Evolutionary conservation across 2,888 invertebrate species (phyloP).

Genomic region (Metopia argyrocephala): DNA sequence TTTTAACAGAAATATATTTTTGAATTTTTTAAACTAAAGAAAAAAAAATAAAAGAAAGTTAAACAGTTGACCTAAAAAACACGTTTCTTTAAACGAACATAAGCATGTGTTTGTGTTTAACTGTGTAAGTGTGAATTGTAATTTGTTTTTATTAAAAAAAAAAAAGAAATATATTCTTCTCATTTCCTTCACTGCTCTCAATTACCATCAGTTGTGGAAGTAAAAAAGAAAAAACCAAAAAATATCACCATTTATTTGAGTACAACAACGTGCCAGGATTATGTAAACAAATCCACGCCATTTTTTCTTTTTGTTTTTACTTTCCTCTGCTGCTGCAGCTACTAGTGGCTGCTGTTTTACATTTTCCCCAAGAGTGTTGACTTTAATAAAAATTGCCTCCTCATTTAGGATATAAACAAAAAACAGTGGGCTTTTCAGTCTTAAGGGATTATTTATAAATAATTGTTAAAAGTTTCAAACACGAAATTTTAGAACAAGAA

Average conservation of each 20-base stretch:
- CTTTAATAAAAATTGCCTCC: neutral
- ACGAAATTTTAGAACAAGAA: no score
- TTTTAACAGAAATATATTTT: neutral
- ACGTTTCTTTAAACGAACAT: neutral
- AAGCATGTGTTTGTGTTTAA: neutral
- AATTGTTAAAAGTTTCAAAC: no score
- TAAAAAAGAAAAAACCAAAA: neutral
- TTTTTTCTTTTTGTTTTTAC: neutral
- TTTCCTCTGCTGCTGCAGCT: neutral
- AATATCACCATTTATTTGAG: slow-evolving; percentile 24
- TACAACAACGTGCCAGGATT: slow-evolving; percentile 56
- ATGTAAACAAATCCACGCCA: slow-evolving; percentile 53
- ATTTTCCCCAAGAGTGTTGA: slow-evolving; percentile 20
- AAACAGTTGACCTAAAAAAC: slow-evolving; percentile 52
- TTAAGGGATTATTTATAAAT: no score
- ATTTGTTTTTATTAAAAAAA: slow-evolving; percentile 13
- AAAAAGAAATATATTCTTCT: slow-evolving; percentile 5
- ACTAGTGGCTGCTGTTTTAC: neutral
- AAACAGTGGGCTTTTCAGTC: slow-evolving; percentile 36
- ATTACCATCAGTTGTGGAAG: neutral
- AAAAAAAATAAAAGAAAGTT: no score
- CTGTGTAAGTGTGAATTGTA: neutral
- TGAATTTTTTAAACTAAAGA: slow-evolving; percentile 42
- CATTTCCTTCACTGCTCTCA: slow-evolving; percentile 2
- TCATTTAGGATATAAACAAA: neutral